Percentiles rank a stretch among this genome's conserved stretches.
Conservation (phyloP, 2,113 vertebrate genomes). For the Malurus melanocephalus region DNA sequence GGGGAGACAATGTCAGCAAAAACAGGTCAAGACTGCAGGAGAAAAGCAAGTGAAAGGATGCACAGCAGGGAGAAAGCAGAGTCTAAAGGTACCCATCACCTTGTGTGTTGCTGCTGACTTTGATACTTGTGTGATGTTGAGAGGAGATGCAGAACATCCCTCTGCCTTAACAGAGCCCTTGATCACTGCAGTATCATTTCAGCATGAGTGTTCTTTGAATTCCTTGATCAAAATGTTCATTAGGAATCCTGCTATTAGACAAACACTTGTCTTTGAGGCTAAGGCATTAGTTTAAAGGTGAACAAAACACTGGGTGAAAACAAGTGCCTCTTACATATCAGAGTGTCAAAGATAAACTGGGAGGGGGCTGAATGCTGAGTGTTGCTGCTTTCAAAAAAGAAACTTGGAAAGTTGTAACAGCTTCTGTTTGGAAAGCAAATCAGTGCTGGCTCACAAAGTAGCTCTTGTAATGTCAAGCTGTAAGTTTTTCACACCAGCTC, state of each 20-base stretch:
- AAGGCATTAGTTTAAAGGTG: neutral
- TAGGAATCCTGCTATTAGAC: neutral
- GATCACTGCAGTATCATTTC: neutral
- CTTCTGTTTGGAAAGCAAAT: neutral
- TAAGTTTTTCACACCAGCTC: neutral
- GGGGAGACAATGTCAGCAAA: neutral
- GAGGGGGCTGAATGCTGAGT: neutral
- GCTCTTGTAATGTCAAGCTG: neutral
- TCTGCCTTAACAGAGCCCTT: neutral
- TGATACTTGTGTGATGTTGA: neutral
- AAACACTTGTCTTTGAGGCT: neutral
- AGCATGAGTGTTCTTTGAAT: neutral
- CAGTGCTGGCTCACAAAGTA: neutral
- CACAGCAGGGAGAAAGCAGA: neutral
- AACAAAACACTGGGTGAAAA: neutral
- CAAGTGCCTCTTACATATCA: neutral
- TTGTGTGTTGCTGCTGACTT: neutral
- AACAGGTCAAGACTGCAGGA: neutral
- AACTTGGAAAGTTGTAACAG: neutral
- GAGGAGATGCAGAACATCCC: neutral
- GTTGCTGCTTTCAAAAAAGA: neutral
- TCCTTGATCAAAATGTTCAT: neutral
- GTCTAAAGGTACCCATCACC: neutral
- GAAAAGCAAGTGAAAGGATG: neutral
- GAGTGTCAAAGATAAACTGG: neutral